Evolutionary conservation across 1,140 invertebrate genomes (phyloP).

Genomic region (Pseudachorutes palmiensis): DNA sequence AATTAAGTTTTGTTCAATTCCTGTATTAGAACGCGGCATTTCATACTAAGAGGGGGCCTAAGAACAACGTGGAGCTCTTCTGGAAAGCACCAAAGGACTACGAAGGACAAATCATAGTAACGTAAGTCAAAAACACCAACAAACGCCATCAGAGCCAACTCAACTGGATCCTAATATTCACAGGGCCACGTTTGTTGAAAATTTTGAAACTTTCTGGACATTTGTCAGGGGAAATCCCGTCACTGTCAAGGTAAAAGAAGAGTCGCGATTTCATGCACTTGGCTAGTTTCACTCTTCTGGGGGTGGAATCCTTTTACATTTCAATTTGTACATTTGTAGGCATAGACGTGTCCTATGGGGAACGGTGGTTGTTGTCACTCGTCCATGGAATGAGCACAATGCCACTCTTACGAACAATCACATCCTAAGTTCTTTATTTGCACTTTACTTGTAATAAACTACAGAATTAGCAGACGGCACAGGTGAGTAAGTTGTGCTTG

Average conservation of each 20-base stretch:
- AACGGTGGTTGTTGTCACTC: too few species aligned
- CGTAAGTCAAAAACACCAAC: not conserved
- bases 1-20: not conserved
- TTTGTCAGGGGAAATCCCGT: not conserved
- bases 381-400: too few species aligned
- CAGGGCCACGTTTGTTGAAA: not conserved
- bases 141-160: not conserved
- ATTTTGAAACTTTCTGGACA: not conserved
- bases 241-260: not conserved
- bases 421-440: too few species aligned
- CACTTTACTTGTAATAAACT: too few species aligned
- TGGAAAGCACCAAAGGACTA: slow-evolving; percentile 1
- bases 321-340: too few species aligned
- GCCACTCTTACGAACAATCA: too few species aligned
- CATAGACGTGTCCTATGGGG: too few species aligned
- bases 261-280: not conserved
- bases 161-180: not conserved
- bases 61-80: not conserved
- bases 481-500: too few species aligned
- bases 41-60: not conserved
- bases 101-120: not conserved
- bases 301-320: too few species aligned
- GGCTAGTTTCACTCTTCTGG: too few species aligned
- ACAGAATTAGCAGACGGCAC: too few species aligned
- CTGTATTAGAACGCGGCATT: slow-evolving; percentile 4